These are phyloP conservation scores for Oreortyx pictus DNA, from an alignment of 2,797 vertebrate genomes.

Conservation along the genomic window DNA sequence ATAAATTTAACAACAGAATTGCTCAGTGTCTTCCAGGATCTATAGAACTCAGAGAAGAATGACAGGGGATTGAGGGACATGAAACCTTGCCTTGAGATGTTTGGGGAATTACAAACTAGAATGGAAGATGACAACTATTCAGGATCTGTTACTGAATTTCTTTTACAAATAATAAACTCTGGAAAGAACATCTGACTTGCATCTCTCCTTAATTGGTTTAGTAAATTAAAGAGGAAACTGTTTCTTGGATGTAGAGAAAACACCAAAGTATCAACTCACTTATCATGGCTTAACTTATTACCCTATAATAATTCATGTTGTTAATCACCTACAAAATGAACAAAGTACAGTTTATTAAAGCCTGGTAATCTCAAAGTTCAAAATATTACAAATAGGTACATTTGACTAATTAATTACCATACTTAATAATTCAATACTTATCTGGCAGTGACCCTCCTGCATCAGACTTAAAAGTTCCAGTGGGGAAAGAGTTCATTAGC, in stretches of 20 bases:
- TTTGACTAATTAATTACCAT: constrained; percentile 34
- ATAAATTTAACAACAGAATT: neutral
- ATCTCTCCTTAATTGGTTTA: neutral
- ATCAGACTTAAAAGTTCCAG: constrained; percentile 24
- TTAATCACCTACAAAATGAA: neutral
- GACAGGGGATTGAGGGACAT: neutral
- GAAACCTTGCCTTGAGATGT: neutral
- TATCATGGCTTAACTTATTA: neutral
- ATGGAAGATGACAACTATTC: neutral
- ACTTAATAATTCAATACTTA: constrained; percentile 45
- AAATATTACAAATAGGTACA: constrained; percentile 28
- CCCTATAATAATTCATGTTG: neutral
- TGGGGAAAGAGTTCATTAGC: constrained; percentile 43
- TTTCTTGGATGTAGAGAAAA: neutral
- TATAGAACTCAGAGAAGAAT: neutral
- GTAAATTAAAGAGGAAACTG: neutral
- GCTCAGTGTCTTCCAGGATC: neutral
- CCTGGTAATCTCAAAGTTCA: neutral
- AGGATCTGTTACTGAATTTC: neutral
- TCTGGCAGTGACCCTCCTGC: constrained; percentile 16
- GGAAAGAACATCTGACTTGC: neutral
- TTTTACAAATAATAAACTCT: neutral
- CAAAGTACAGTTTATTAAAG: neutral
- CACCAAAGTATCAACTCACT: neutral
- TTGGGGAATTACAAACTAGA: neutral